phyloP scores from a whole-genome alignment of 2,113 vertebrate species.

The Saimiri boliviensis region DNA sequence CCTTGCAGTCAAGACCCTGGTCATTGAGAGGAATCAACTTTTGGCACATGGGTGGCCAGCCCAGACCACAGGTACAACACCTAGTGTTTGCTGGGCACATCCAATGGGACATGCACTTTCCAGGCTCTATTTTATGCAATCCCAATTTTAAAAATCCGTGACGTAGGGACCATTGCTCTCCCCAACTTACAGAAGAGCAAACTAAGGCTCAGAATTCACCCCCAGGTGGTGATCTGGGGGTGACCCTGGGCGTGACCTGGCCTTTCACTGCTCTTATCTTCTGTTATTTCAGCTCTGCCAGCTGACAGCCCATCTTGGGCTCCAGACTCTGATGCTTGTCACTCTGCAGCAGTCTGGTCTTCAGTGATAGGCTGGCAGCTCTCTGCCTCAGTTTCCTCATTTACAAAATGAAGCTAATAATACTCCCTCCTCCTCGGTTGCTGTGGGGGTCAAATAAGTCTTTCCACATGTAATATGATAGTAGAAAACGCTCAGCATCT shows the following conservation, averaged over 20 bases:
- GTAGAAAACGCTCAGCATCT: fast-evolving
- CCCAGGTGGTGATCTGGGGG: fast-evolving
- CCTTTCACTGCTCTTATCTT: background rate
- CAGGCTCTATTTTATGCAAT: background rate
- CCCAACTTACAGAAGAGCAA: background rate
- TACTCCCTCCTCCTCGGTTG: background rate
- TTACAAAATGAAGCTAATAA: fast-evolving
- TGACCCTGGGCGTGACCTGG: background rate
- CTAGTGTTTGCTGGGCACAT: fast-evolving
- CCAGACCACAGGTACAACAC: too few relatives aligned
- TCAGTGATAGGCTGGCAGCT: background rate
- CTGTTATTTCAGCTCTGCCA: background rate
- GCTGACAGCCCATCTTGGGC: background rate
- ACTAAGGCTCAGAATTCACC: background rate
- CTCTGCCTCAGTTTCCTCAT: background rate
- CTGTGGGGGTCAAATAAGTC: background rate
- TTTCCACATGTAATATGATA: fast-evolving
- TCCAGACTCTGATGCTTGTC: too few relatives aligned
- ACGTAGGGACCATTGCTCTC: fast-evolving
- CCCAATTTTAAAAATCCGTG: fast-evolving
- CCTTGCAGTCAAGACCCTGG: fast-evolving
- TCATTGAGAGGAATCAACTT: background rate
- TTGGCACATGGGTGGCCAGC: fast-evolving
- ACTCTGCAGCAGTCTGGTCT: background rate
- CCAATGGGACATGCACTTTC: fast-evolving